These are phyloP conservation scores for Limanda limanda DNA, from an alignment of 2,113 vertebrate genomes.

Conservation along the genomic window DNA sequence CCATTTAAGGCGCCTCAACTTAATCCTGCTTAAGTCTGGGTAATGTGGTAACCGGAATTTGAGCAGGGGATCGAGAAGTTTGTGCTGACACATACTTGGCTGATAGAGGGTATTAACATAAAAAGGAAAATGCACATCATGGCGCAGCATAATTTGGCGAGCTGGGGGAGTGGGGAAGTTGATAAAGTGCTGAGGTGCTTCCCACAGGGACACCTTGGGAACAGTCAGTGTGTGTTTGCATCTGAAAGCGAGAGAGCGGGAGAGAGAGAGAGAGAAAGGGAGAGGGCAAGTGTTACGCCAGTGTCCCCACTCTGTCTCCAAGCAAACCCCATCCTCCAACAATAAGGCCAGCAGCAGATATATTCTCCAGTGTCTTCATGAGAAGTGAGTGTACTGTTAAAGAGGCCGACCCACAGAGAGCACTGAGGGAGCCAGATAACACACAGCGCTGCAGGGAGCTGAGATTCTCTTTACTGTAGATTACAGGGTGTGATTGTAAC, in stretches of 20 bases:
- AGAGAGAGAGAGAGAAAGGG: constrained; percentile 2
- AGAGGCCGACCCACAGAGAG: constrained; percentile 38
- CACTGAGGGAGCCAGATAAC: constrained; percentile 53
- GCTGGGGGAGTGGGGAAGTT: constrained; percentile 32
- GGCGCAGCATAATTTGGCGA: constrained; percentile 58
- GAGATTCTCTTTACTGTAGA: constrained; percentile 50
- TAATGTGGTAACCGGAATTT: constrained; percentile 67
- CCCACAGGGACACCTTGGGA: constrained; percentile 57
- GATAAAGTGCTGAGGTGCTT: constrained; percentile 65
- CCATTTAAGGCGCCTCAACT: constrained; percentile 64
- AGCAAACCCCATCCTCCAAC: constrained; percentile 3
- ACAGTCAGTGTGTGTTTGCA: not conserved
- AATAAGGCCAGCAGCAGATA: constrained; percentile 60
- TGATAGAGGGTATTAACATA: constrained; percentile 69
- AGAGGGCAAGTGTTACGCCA: constrained; percentile 31
- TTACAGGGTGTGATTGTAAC: constrained; percentile 46
- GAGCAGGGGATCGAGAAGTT: constrained; percentile 43
- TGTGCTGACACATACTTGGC: constrained; percentile 66
- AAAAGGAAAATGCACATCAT: constrained; percentile 61
- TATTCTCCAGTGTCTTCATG: constrained; percentile 55
- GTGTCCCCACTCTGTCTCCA: constrained; percentile 50
- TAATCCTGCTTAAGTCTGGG: constrained; percentile 72
- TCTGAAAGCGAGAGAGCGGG: not conserved
- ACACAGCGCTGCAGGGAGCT: not conserved
- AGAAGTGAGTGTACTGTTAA: constrained; percentile 67